Conservation (phyloP, 2,113 vertebrate species). For the Rhinopithecus roxellana region DNA sequence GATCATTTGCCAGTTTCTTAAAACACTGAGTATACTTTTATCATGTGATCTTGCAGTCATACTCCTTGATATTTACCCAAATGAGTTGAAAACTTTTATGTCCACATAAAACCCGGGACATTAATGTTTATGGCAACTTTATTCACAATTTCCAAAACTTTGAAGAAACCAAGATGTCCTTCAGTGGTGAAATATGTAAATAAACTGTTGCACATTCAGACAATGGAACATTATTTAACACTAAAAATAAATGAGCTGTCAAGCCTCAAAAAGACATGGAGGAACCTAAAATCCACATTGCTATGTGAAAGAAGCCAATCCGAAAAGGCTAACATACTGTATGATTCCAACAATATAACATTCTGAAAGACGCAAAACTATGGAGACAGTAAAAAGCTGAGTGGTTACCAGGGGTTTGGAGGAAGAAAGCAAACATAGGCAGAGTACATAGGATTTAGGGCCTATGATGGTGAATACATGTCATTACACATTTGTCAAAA, state of each 20-base stretch:
- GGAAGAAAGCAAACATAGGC: neutral
- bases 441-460: neutral
- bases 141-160: neutral
- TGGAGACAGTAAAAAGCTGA: neutral
- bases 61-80: neutral
- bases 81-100: neutral
- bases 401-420: neutral
- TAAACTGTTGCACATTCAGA: neutral
- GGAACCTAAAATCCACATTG: neutral
- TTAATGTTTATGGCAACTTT: neutral
- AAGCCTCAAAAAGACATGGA: neutral
- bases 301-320: neutral
- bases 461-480: neutral
- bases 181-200: neutral
- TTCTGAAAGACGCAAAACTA: neutral
- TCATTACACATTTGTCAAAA: neutral
- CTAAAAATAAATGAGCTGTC: neutral
- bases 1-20: neutral
- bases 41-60: neutral
- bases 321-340: neutral
- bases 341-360: neutral
- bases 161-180: neutral
- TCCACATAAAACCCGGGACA: neutral
- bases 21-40: neutral
- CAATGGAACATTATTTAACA: neutral